These are phyloP conservation scores for Melinopterus prodromus DNA, from an alignment of 2,888 invertebrate species.

Conservation along the genomic window DNA sequence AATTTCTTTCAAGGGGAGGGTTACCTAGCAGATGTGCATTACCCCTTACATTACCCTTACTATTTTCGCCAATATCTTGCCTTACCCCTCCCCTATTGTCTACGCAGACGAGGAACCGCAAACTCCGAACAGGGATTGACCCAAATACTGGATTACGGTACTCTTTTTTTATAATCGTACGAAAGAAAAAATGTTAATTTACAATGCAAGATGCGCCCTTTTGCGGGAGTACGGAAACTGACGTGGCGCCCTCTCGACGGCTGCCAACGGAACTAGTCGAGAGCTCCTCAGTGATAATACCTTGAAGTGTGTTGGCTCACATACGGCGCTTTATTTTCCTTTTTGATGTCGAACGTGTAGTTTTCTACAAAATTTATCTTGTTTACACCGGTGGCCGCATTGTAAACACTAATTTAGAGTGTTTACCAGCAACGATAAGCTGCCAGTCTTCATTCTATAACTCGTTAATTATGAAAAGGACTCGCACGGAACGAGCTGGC, in stretches of 20 bases:
- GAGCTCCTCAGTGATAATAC: conserved; percentile 59
- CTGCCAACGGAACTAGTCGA: conserved; percentile 52
- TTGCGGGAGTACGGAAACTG: background rate
- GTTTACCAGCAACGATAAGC: background rate
- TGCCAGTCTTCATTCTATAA: conserved; percentile 4
- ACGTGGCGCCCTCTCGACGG: conserved; percentile 45
- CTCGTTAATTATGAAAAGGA: background rate
- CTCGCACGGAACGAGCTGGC: background rate
- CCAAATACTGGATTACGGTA: background rate
- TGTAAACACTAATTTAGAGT: conserved; percentile 15
- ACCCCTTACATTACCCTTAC: conserved; percentile 53
- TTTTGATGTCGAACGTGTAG: conserved; percentile 55
- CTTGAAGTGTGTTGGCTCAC: conserved; percentile 56
- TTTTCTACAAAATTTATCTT: conserved; percentile 58
- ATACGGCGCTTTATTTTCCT: conserved; percentile 55
- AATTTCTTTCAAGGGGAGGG: conserved; percentile 60
- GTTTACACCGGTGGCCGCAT: conserved; percentile 43
- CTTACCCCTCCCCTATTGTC: conserved; percentile 15
- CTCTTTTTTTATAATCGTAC: background rate
- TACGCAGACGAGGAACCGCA: conserved; percentile 4
- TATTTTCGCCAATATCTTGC: conserved; percentile 38
- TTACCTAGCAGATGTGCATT: conserved; percentile 58
- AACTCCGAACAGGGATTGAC: background rate
- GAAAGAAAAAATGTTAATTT: background rate
- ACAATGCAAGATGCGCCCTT: background rate